Evolutionary conservation across 2,797 vertebrate species (phyloP).

Genomic region (Kryptopterus vitreolus): DNA sequence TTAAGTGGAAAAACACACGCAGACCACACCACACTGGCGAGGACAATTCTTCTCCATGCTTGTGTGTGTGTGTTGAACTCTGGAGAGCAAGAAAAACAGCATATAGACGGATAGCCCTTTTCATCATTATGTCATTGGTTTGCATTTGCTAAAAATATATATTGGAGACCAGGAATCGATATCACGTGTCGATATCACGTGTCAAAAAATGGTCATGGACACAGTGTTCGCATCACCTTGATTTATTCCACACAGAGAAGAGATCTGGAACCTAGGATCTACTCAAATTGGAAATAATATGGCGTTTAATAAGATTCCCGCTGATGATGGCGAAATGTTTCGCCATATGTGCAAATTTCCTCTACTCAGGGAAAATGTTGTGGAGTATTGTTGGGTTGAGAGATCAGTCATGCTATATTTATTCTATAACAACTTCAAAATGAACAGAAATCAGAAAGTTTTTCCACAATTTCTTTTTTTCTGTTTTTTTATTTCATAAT

Average conservation of each 20-base stretch:
- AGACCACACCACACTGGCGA: constrained; percentile 35
- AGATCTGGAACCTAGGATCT: background rate
- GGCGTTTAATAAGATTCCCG: background rate
- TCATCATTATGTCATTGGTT: background rate
- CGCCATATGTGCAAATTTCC: background rate
- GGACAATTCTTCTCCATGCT: background rate
- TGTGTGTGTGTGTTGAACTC: constrained; percentile 19
- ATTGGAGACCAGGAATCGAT: background rate
- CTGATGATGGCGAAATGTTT: background rate
- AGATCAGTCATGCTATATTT: too few relatives aligned
- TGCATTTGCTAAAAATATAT: background rate
- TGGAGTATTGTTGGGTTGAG: too few relatives aligned
- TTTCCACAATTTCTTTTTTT: too few relatives aligned
- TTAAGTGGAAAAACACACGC: constrained; percentile 60
- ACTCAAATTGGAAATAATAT: background rate
- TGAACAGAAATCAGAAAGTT: too few relatives aligned
- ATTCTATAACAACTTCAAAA: too few relatives aligned
- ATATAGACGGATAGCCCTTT: background rate
- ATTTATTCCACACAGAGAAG: background rate
- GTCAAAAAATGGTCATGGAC: too few relatives aligned
- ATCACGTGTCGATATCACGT: background rate
- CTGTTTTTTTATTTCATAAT: too few relatives aligned
- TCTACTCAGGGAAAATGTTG: background rate
- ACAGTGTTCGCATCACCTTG: background rate
- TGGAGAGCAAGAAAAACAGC: constrained; percentile 15